A percentile compares a stretch with the other conserved stretches of the same genome.
These are phyloP conservation scores for Orientallactaga bullata DNA, from an alignment of 2,113 vertebrate genomes.

Conservation along the genomic window DNA sequence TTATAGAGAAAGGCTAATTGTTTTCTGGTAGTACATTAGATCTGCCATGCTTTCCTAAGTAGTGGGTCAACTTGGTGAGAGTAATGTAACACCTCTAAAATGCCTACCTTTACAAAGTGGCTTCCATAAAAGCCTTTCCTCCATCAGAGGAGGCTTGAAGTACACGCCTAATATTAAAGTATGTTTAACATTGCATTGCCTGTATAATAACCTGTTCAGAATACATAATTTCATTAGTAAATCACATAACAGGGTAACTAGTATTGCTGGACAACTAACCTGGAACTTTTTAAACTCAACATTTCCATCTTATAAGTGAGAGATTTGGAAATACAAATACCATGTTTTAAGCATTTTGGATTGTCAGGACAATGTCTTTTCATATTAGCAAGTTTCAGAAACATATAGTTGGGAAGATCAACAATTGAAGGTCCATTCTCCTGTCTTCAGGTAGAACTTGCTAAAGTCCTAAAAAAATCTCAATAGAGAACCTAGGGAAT, in stretches of 20 bases:
- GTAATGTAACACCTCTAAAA: constrained; percentile 28
- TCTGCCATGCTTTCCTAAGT: constrained; percentile 10
- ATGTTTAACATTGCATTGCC: not conserved
- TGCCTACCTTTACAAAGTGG: constrained; percentile 5
- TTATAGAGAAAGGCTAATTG: not conserved
- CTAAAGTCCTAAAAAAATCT: constrained; percentile 37
- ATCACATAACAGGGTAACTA: constrained; percentile 4
- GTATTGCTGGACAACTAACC: constrained; percentile 17
- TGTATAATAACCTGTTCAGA: constrained; percentile 11
- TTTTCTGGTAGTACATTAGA: constrained; percentile 21
- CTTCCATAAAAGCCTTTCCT: not conserved
- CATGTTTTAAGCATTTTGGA: constrained; percentile 2
- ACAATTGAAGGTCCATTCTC: not conserved
- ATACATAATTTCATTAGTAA: constrained; percentile 31
- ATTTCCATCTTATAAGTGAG: not conserved
- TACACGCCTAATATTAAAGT: not conserved
- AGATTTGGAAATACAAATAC: constrained; percentile 30
- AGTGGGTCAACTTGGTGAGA: not conserved
- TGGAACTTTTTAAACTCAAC: constrained; percentile 14
- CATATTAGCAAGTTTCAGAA: constrained; percentile 42
- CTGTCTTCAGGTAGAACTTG: not conserved
- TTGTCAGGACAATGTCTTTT: constrained; percentile 2
- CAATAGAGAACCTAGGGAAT: constrained; percentile 5
- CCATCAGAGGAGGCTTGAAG: not conserved
- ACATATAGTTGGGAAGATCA: not conserved